Percentiles rank a stretch among this genome's conserved stretches.
Conservation (phyloP, 2,113 vertebrate genomes). For the Mola mola region DNA sequence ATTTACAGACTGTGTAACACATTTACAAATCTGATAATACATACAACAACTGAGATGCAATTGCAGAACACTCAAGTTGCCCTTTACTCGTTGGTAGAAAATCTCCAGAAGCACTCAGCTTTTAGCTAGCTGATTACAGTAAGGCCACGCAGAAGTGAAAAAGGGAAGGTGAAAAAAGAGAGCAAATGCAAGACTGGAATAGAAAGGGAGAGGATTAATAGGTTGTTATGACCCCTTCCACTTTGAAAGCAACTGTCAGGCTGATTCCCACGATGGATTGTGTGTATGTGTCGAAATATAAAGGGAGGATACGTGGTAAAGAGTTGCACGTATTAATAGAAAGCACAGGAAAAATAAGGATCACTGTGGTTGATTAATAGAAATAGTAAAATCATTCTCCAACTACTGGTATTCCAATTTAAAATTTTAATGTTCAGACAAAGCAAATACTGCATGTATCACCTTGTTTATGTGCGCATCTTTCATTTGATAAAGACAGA, state of each 20-base stretch:
- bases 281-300: slow-evolving; percentile 28
- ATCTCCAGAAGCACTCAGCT: slow-evolving; percentile 31
- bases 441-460: too few relatives aligned
- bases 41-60: too few relatives aligned
- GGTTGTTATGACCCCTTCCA: slow-evolving; percentile 60
- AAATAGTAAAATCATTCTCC: too few relatives aligned
- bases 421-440: too few relatives aligned
- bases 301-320: slow-evolving; percentile 8
- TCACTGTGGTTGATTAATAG: neutral
- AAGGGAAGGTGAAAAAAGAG: slow-evolving; percentile 41
- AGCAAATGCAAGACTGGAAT: slow-evolving; percentile 25
- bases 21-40: too few relatives aligned
- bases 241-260: slow-evolving; percentile 33
- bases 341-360: neutral
- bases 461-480: too few relatives aligned
- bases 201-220: slow-evolving; percentile 55
- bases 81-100: too few relatives aligned
- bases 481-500: too few relatives aligned
- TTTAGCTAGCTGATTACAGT: slow-evolving; percentile 53
- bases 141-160: slow-evolving; percentile 58
- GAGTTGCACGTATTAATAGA: slow-evolving; percentile 8
- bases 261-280: slow-evolving; percentile 38
- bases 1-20: too few relatives aligned
- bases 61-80: too few relatives aligned
- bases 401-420: too few relatives aligned